Evolutionary conservation across 2,113 vertebrate species (phyloP).

Genomic region (Sisor rabdophorus): DNA sequence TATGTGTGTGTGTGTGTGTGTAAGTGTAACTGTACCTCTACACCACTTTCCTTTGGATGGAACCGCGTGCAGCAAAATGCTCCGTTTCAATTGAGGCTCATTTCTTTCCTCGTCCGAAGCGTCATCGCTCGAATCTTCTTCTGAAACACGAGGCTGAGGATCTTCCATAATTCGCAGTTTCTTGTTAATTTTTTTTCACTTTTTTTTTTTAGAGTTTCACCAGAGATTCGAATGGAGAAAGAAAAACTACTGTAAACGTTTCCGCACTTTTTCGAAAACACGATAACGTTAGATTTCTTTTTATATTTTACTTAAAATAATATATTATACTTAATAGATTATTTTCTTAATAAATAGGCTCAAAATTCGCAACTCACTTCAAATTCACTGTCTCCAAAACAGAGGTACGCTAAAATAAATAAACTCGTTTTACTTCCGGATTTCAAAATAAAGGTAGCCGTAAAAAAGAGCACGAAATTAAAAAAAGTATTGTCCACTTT

Average conservation of each 20-base stretch:
- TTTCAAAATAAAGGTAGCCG: neutral
- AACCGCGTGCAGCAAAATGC: neutral
- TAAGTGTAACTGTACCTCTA: neutral
- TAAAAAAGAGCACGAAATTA: neutral
- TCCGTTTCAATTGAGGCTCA: neutral
- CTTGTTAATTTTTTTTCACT: no score
- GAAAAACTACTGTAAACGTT: no score
- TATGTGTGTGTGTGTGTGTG: no score
- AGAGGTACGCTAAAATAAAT: neutral
- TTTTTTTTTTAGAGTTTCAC: no score
- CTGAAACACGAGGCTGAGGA: neutral
- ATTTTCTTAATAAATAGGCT: neutral
- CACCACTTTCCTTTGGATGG: neutral
- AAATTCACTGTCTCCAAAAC: neutral
- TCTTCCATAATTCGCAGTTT: slow-evolving; percentile 55
- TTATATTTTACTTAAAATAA: no score
- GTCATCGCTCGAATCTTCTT: neutral
- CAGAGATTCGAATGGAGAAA: no score
- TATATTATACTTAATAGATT: neutral
- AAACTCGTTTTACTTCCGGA: neutral
- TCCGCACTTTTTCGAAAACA: no score
- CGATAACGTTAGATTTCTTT: no score
- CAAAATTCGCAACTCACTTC: no score
- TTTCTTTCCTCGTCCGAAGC: slow-evolving; percentile 15
- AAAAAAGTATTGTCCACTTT: no score